phyloP scores from a whole-genome alignment of 1,140 invertebrate species.

The Zaprionus nigranus region DNA sequence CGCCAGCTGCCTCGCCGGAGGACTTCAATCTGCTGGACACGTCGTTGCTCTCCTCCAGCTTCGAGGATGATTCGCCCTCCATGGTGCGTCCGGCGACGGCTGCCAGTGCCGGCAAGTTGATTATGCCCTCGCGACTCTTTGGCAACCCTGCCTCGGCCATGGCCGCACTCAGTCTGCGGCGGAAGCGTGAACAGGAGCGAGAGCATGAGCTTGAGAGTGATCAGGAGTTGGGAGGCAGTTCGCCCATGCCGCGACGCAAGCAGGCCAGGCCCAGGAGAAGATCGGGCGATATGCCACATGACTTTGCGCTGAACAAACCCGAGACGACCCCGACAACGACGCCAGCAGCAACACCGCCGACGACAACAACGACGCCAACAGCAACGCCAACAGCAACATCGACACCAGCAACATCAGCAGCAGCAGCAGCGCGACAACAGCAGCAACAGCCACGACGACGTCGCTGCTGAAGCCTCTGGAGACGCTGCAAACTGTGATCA shows the following conservation, averaged over 20 bases:
- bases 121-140: constrained; percentile 74
- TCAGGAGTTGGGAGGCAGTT: constrained; percentile 85
- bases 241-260: constrained; percentile 91
- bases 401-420: constrained; percentile 2
- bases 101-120: constrained; percentile 69
- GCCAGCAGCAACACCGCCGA: background rate
- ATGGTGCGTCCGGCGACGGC: constrained; percentile 69
- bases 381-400: background rate
- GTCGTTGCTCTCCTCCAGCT: constrained; percentile 72
- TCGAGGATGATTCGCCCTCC: constrained; percentile 73
- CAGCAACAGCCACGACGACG: constrained; percentile 3
- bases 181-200: constrained; percentile 80
- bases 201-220: constrained; percentile 67
- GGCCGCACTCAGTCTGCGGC: constrained; percentile 64
- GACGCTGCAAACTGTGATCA: constrained; percentile 78
- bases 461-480: constrained; percentile 8
- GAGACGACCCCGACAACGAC: constrained; percentile 26
- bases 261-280: constrained; percentile 92
- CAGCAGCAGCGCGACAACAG: background rate
- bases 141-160: constrained; percentile 64
- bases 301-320: constrained; percentile 64
- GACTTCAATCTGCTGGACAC: constrained; percentile 85
- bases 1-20: constrained; percentile 87
- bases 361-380: background rate
- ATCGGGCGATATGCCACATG: constrained; percentile 90